Evolutionary conservation across 2,113 vertebrate species (phyloP).

Genomic region (Oxygymnocypris stewartii): DNA sequence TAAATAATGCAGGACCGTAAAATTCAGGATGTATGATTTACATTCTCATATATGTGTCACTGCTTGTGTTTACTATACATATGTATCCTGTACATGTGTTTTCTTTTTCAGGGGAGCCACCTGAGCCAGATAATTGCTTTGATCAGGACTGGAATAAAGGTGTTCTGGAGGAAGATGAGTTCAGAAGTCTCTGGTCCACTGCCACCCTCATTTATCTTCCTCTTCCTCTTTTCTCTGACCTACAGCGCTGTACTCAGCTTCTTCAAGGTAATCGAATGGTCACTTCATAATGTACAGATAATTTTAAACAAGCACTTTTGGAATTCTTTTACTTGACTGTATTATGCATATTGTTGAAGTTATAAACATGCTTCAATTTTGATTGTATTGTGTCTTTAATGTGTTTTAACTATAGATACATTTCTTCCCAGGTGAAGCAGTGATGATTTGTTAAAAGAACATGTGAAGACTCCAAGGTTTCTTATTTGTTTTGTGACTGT

Average conservation of each 20-base stretch:
- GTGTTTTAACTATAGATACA: no score
- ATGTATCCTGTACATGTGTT: not conserved
- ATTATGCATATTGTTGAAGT: not conserved
- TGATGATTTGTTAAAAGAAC: not conserved
- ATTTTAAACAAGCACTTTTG: no score
- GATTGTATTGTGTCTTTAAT: not conserved
- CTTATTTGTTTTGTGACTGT: not conserved
- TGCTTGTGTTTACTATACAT: not conserved
- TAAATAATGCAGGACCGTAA: not conserved
- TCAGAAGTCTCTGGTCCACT: constrained; percentile 54
- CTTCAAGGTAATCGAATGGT: constrained; percentile 37
- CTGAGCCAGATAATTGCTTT: not conserved
- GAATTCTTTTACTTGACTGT: no score
- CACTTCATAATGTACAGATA: not conserved
- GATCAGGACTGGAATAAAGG: constrained; percentile 15
- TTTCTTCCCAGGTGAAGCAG: not conserved
- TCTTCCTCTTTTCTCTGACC: constrained; percentile 50
- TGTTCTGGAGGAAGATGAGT: constrained; percentile 41
- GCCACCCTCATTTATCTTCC: constrained; percentile 53
- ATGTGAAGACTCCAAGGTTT: not conserved
- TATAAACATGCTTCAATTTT: not conserved
- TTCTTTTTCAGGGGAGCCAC: not conserved
- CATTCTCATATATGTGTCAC: not conserved
- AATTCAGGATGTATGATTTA: not conserved
- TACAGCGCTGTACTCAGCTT: constrained; percentile 45